Evolutionary conservation across 2,113 vertebrate genomes (phyloP), one percentile per base, ranked within the genome.

Genomic region (Scytalopus superciliaris): DNA sequence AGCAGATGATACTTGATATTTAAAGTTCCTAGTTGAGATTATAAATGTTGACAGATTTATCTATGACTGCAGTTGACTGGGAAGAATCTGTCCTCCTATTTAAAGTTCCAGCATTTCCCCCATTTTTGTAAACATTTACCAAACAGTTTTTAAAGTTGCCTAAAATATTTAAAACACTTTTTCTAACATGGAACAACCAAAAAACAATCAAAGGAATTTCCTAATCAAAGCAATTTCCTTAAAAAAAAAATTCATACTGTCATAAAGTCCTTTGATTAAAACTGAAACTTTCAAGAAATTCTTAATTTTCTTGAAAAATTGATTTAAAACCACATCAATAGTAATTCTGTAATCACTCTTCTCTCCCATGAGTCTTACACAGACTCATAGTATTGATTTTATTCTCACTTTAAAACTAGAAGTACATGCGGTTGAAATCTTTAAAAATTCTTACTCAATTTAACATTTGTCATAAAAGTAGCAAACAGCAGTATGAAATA

Each of bases 21-120:
- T 96, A 93, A 96, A 92, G 85, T 93, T 91, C 64, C 60, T 67
- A 67, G 33, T 47, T 96, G 62, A 86, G 92, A 86, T 88, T 96
- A 93, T 93, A 77, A 90, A 60, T 81, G 82, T 78, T 92, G 92
- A 94, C 82, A 93, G 92, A 90, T 94, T 95, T 95, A 94, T 96
- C 86, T 92, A 33, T 45, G 80, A 49, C 68, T 78, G 28, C 21
- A 92, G 25, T 42, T 69, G 66, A 79, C 49, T 67, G 23, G 79
- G 68, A 90, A 90, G 42, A 81, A 74, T 74, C 60, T 56, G 39
- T 64, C 27, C 83, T 86, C 52, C 56, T 85, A 59, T 50, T 92
- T 94, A 66, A 93, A 76, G 16, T 67, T 81, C 55, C 78, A 86
- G 25, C 28, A 14, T 69, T 80, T 92, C 47, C 42, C 30, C 27